Evolutionary conservation across 2,888 invertebrate genomes (phyloP), one percentile per base, ranked within the genome.

Genomic region (Chymomyza caudatula): DNA sequence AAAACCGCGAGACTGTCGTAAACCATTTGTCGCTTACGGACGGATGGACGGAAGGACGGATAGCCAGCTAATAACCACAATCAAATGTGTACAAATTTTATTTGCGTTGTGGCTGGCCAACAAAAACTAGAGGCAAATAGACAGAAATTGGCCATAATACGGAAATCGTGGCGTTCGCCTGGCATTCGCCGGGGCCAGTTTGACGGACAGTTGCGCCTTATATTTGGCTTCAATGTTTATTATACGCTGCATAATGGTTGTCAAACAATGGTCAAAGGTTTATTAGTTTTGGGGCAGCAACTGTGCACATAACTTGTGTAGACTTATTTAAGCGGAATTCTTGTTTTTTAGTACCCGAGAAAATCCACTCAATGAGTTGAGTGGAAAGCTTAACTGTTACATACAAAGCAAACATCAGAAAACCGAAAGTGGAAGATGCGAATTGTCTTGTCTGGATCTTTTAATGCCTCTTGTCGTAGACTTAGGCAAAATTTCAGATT

Each of bases 161-260:
- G 79, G 81, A 79, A 79, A 77, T 74, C n/a, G 17, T 59, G 65
- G 47, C 69, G 52, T 22, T 22, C 56, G 65, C n/a, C 64, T 55
- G 72, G 11, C 51, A 51, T 17, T 51, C 11, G 20, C 47, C 17
- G 65, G 74, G 53, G 64, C 25, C 65, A 66, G 62, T 13, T 52
- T 66, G 76, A 74, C 60, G 66, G 68, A 74, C 76, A 79, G 82
- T 60, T 75, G 75, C 68, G 74, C 67, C 66, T 73, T 75, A 68
- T 69, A 68, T 78, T 72, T 68, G 5, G 57, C 61, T 55, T 5
- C 44, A 52, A 55, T 55, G 55, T 29, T 17, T 55, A 29, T 29
- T 20, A 37, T 19, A 47, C 15, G 47, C 47, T 47, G 19, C 29
- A 37, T 11, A 37, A 37, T 37, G 29, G 29, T 37, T 37, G 11